phyloP scores from a whole-genome alignment of 1,140 invertebrate species.

The Halyomorpha halys region DNA sequence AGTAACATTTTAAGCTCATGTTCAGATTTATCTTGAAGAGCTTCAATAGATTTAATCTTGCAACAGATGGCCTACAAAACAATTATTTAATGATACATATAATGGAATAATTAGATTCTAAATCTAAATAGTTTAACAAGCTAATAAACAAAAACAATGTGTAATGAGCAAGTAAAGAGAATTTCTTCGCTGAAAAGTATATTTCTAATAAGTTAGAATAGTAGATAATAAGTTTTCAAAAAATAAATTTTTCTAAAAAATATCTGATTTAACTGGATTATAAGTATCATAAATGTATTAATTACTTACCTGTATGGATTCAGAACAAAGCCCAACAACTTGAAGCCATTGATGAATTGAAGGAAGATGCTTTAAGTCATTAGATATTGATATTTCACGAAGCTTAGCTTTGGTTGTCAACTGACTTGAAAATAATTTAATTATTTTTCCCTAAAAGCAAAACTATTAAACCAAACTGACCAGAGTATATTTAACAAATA shows the following conservation, averaged over 20 bases:
- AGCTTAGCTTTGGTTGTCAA: conserved; percentile 73
- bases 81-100: not conserved
- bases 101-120: too few species aligned
- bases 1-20: conserved; percentile 66
- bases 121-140: too few species aligned
- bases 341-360: conserved; percentile 79
- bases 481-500: too few species aligned
- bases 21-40: conserved; percentile 70
- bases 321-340: conserved; percentile 69
- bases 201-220: too few species aligned
- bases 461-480: too few species aligned
- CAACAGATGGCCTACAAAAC: conserved; percentile 42
- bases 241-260: too few species aligned
- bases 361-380: conserved; percentile 47
- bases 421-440: conserved; percentile 85
- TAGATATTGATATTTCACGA: conserved; percentile 42
- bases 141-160: too few species aligned
- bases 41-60: conserved; percentile 59
- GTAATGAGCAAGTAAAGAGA: too few species aligned
- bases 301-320: conserved; percentile 54
- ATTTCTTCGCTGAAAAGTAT: too few species aligned
- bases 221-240: too few species aligned
- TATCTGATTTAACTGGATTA: too few species aligned
- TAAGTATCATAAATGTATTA: too few species aligned
- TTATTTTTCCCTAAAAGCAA: conserved; percentile 68